Conservation (phyloP, 2,113 vertebrate species). For the Hiodon tergisus region DNA sequence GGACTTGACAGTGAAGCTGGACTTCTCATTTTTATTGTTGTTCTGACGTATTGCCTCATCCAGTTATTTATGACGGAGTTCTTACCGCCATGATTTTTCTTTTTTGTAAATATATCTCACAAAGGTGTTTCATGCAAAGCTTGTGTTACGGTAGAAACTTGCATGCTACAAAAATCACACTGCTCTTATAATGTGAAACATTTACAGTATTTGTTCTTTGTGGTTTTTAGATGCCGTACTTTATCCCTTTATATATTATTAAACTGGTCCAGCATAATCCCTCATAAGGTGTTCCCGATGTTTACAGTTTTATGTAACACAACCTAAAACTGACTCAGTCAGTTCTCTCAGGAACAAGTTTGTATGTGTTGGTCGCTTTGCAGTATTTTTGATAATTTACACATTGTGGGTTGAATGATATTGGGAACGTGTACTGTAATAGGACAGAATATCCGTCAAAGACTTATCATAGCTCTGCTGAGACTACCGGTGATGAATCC, state of each 20-base stretch:
- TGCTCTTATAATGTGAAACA: neutral
- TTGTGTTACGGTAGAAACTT: neutral
- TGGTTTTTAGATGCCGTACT: neutral
- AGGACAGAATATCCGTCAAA: slow-evolving; percentile 11
- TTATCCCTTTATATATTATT: slow-evolving; percentile 6
- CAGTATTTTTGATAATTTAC: neutral
- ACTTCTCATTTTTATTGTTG: slow-evolving; percentile 45
- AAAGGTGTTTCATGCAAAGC: neutral
- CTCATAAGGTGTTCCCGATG: neutral
- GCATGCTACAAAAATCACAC: neutral
- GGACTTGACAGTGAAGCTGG: slow-evolving; percentile 54
- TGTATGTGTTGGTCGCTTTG: neutral
- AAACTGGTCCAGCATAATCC: neutral
- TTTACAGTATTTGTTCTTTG: neutral
- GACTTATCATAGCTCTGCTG: slow-evolving; percentile 1
- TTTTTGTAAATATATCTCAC: neutral
- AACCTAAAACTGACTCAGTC: slow-evolving; percentile 2
- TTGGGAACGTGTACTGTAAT: neutral
- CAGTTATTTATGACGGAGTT: slow-evolving; percentile 7
- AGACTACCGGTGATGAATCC: neutral
- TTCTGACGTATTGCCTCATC: slow-evolving; percentile 18
- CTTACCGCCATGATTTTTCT: slow-evolving; percentile 2
- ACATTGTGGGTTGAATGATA: neutral
- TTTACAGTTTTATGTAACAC: slow-evolving; percentile 3
- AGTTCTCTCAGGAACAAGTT: slow-evolving; percentile 12